These are phyloP conservation scores for Chelidonichthys spinosus DNA, from an alignment of 2,797 vertebrate genomes.

Conservation along the genomic window DNA sequence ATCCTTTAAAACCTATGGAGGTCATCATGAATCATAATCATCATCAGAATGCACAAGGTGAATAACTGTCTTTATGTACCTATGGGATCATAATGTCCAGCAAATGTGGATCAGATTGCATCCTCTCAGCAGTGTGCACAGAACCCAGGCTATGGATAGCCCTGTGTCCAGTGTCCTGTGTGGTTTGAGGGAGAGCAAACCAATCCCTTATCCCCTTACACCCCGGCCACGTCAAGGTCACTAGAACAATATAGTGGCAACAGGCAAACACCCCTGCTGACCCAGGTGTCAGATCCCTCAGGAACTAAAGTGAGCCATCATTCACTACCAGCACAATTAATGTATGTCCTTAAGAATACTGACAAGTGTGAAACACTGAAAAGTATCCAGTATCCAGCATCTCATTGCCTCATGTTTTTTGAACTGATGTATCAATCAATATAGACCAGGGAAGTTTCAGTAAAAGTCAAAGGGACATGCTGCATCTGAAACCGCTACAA, in stretches of 20 bases:
- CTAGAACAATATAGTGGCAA: slow-evolving; percentile 76
- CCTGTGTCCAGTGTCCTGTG: slow-evolving; percentile 58
- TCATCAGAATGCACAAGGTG: slow-evolving; percentile 22
- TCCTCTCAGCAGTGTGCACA: slow-evolving; percentile 75
- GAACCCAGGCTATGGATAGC: slow-evolving; percentile 76
- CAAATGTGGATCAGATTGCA: slow-evolving; percentile 80
- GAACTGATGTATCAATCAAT: not conserved
- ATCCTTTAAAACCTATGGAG: not conserved
- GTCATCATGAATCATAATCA: slow-evolving; percentile 6
- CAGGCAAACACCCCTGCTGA: slow-evolving; percentile 77
- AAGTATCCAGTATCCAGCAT: slow-evolving; percentile 38
- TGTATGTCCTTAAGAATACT: slow-evolving; percentile 33
- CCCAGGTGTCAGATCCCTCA: slow-evolving; percentile 77
- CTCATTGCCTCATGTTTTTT: slow-evolving; percentile 7
- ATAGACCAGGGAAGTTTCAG: not conserved
- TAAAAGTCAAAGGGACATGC: slow-evolving; percentile 22
- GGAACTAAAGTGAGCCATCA: slow-evolving; percentile 63
- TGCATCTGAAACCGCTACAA: slow-evolving; percentile 10
- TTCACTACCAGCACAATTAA: slow-evolving; percentile 26
- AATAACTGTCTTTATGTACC: slow-evolving; percentile 40
- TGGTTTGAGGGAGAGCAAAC: slow-evolving; percentile 75
- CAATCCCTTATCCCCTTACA: slow-evolving; percentile 83
- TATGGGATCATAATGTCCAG: slow-evolving; percentile 73
- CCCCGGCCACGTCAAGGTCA: slow-evolving; percentile 74
- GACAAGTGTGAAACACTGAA: slow-evolving; percentile 25